These are phyloP conservation scores for Helicorthomorpha holstii DNA, from an alignment of 1,140 invertebrate genomes.

Conservation along the genomic window DNA sequence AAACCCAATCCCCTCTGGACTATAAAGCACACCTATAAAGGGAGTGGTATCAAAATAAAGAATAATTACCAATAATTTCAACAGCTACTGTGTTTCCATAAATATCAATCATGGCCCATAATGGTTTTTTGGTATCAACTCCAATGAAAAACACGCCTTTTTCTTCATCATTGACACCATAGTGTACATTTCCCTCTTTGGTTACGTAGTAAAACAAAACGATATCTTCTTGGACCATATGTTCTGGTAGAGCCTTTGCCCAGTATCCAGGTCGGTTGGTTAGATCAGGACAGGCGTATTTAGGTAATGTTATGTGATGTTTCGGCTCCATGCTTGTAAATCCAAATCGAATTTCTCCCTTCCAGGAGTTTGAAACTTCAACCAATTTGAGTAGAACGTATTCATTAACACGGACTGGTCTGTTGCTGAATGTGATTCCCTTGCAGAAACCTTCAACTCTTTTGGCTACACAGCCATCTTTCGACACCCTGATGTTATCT, in stretches of 20 bases:
- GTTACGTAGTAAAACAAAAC: conserved; percentile 85
- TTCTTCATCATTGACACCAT: conserved; percentile 88
- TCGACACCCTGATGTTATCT: conserved; percentile 71
- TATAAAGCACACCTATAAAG: too few relatives aligned
- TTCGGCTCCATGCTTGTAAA: conserved; percentile 86
- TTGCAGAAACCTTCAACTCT: conserved; percentile 92
- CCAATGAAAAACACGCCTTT: conserved; percentile 85
- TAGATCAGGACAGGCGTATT: conserved; percentile 80
- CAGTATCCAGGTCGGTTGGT: conserved; percentile 94
- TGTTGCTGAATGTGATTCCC: conserved; percentile 83
- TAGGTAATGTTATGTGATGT: conserved; percentile 57
- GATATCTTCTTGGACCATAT: conserved; percentile 71
- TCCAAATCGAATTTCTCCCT: conserved; percentile 87
- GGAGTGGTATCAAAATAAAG: too few relatives aligned
- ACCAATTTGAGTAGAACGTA: conserved; percentile 54
- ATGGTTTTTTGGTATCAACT: conserved; percentile 59
- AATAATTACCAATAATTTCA: conserved; percentile 48
- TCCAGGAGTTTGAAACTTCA: conserved; percentile 91
- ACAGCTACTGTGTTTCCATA: conserved; percentile 92
- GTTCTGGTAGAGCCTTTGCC: conserved; percentile 88
- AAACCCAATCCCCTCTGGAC: too few relatives aligned
- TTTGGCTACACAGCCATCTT: conserved; percentile 61
- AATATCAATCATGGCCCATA: conserved; percentile 91
- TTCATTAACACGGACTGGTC: conserved; percentile 65
- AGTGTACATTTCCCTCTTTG: conserved; percentile 76